phyloP scores from a whole-genome alignment of 2,888 invertebrate species.

The Baccha elongata region DNA sequence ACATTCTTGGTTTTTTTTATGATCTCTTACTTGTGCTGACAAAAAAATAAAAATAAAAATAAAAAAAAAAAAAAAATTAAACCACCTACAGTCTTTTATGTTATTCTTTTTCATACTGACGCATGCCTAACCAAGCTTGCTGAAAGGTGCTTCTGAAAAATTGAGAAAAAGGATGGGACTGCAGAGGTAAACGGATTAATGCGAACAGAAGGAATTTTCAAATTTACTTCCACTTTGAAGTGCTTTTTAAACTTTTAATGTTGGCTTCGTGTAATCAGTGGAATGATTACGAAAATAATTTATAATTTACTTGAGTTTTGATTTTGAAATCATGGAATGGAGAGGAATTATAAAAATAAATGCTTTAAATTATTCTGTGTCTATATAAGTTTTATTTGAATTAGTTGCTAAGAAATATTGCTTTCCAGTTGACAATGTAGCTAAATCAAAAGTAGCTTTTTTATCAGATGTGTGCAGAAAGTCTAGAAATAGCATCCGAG shows the following conservation, averaged over 20 bases:
- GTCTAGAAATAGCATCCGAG: too few relatives aligned
- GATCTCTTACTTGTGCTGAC: constrained; percentile 35
- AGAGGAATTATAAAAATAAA: too few relatives aligned
- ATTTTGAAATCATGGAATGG: constrained; percentile 22
- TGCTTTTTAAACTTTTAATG: constrained; percentile 61
- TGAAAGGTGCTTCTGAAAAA: constrained; percentile 12
- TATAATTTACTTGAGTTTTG: constrained; percentile 63
- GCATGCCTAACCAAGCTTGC: constrained; percentile 23
- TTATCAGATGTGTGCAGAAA: too few relatives aligned
- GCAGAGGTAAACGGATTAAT: constrained; percentile 53
- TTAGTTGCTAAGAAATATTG: too few relatives aligned
- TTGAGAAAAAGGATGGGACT: not conserved
- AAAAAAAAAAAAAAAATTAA: not conserved
- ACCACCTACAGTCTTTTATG: constrained; percentile 23
- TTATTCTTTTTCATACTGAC: constrained; percentile 13
- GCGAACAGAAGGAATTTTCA: constrained; percentile 61
- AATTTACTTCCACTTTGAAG: constrained; percentile 59
- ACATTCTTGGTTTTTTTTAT: constrained; percentile 52
- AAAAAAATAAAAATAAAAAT: not conserved
- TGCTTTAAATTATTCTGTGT: too few relatives aligned
- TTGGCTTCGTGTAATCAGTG: constrained; percentile 57
- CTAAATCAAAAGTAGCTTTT: too few relatives aligned
- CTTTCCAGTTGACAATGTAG: too few relatives aligned
- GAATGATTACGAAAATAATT: constrained; percentile 52
- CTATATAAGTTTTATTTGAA: too few relatives aligned